Conservation (phyloP, 1,140 invertebrate genomes). For the Bombus ignitus region DNA sequence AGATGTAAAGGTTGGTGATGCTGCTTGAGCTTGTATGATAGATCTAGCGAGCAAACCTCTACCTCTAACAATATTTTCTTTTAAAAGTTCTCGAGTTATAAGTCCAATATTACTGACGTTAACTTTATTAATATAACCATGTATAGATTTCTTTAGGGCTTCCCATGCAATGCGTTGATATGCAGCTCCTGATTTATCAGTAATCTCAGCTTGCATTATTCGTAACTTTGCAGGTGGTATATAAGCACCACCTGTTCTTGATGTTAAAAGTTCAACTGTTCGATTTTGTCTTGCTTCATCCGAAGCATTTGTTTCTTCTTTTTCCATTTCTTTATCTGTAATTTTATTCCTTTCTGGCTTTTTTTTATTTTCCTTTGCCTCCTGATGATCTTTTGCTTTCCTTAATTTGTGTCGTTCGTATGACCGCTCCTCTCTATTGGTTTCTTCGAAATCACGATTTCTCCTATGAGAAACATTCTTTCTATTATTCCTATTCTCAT, state of each 20-base stretch:
- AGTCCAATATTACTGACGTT: constrained; percentile 97
- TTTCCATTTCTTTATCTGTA: constrained; percentile 11
- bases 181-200: constrained; percentile 93
- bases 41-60: constrained; percentile 95
- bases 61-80: constrained; percentile 98
- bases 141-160: constrained; percentile 99
- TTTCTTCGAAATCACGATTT: constrained; percentile 9
- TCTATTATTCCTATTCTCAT: constrained; percentile 1
- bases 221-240: constrained; percentile 98
- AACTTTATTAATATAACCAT: constrained; percentile 99
- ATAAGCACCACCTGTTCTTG: constrained; percentile 97
- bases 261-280: constrained; percentile 90
- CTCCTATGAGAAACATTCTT: not conserved
- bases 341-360: constrained; percentile 12
- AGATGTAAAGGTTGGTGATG: constrained; percentile 98
- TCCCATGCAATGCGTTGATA: constrained; percentile 89
- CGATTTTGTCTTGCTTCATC: constrained; percentile 81
- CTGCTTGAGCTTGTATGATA: constrained; percentile 97
- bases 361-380: constrained; percentile 3
- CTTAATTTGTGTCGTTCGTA: constrained; percentile 1
- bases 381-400: not conserved
- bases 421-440: not conserved
- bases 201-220: constrained; percentile 97
- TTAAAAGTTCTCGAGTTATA: constrained; percentile 95
- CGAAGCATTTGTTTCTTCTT: not conserved